phyloP scores from a whole-genome alignment of 2,797 vertebrate genomes.

The Sebastes variabilis region DNA sequence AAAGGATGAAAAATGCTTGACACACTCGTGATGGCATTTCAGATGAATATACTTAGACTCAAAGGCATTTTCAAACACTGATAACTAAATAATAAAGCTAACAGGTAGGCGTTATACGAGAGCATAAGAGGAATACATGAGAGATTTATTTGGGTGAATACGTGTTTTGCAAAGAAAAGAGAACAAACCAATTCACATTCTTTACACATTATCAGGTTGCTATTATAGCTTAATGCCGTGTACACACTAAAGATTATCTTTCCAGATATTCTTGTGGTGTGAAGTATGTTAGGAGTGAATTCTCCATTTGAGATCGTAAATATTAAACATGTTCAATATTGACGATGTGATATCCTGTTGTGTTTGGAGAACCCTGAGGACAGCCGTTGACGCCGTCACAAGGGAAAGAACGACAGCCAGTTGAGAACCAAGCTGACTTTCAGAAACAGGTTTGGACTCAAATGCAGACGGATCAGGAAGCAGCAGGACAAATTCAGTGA shows the following conservation, averaged over 20 bases:
- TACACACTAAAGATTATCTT: too few species aligned
- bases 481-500: too few species aligned
- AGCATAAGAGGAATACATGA: neutral
- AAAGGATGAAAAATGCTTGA: neutral
- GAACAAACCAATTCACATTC: neutral
- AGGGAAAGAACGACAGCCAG: neutral
- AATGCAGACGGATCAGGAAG: too few species aligned
- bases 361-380: neutral
- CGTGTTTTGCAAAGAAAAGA: neutral
- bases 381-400: neutral
- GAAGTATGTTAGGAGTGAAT: too few species aligned
- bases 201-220: neutral
- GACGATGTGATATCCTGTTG: neutral
- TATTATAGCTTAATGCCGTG: too few species aligned
- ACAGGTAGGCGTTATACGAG: neutral
- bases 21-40: neutral
- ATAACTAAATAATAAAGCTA: neutral
- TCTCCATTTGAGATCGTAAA: neutral
- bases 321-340: neutral
- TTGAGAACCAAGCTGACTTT: neutral
- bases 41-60: neutral
- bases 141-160: neutral
- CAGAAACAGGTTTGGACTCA: too few species aligned
- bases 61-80: neutral
- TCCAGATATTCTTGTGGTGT: too few species aligned